phyloP scores from a whole-genome alignment of 2,888 invertebrate species.

The Eupeodes latifasciatus region DNA sequence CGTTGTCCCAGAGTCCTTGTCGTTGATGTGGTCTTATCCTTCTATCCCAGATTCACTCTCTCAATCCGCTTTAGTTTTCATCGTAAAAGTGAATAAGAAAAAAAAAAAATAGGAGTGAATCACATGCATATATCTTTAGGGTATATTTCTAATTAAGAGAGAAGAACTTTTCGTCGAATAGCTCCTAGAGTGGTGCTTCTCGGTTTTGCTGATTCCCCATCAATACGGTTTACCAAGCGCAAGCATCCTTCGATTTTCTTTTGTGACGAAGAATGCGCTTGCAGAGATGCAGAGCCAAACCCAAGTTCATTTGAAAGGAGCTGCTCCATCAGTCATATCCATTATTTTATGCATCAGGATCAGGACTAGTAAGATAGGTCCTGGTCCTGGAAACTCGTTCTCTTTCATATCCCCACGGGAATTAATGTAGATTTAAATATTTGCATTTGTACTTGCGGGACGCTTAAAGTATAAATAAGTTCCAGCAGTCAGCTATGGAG shows the following conservation, averaged over 20 bases:
- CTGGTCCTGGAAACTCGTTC: not conserved
- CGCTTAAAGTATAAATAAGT: conserved; percentile 72
- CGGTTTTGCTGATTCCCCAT: conserved; percentile 72
- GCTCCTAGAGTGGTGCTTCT: conserved; percentile 68
- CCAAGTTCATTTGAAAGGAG: not conserved
- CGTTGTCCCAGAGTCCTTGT: conserved; percentile 9
- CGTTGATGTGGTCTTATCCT: conserved; percentile 44
- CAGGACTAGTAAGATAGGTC: not conserved
- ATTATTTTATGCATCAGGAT: conserved; percentile 62
- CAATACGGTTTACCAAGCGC: conserved; percentile 72
- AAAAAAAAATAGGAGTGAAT: conserved; percentile 44
- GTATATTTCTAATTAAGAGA: conserved; percentile 75
- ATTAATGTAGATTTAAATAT: conserved; percentile 76
- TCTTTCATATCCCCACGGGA: conserved; percentile 50
- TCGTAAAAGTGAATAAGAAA: conserved; percentile 18
- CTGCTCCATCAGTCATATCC: conserved; percentile 64
- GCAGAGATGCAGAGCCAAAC: not conserved
- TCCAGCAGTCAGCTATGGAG: conserved; percentile 8
- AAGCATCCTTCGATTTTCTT: conserved; percentile 38
- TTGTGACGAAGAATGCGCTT: not conserved
- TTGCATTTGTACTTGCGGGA: conserved; percentile 70
- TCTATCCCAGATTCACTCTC: conserved; percentile 22
- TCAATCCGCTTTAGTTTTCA: conserved; percentile 37
- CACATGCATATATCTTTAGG: conserved; percentile 68
- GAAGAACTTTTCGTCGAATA: conserved; percentile 73